These are phyloP conservation scores for Colaptes auratus DNA, from an alignment of 2,113 vertebrate genomes.

Conservation along the genomic window DNA sequence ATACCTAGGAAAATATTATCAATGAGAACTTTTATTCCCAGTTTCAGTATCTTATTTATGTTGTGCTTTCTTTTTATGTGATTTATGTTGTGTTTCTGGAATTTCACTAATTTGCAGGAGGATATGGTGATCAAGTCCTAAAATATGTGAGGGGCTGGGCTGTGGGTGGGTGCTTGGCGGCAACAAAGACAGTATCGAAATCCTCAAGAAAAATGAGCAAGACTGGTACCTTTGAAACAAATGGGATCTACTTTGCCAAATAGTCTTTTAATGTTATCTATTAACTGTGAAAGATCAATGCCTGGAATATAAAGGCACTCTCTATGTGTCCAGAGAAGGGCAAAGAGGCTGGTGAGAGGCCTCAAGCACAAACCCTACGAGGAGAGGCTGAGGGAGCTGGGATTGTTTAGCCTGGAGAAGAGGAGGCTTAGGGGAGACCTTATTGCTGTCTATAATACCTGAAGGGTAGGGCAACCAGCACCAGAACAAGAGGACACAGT, in stretches of 20 bases:
- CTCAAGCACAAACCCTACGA: too few relatives aligned
- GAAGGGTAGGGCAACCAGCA: too few relatives aligned
- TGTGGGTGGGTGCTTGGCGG: too few relatives aligned
- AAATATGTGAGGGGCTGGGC: background rate
- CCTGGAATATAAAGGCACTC: accelerated
- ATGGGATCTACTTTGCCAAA: background rate
- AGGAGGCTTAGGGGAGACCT: too few relatives aligned
- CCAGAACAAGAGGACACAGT: too few relatives aligned
- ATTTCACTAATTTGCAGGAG: background rate
- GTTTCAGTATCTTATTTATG: background rate
- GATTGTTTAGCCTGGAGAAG: too few relatives aligned
- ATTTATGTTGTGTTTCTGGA: background rate
- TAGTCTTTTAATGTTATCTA: background rate
- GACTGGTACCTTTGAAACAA: background rate
- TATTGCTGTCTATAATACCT: too few relatives aligned
- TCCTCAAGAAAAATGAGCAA: background rate
- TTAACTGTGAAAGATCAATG: background rate
- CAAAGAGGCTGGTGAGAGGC: too few relatives aligned
- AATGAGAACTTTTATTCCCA: background rate
- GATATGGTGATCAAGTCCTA: background rate
- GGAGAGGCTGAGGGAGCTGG: too few relatives aligned
- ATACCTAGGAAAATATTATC: background rate
- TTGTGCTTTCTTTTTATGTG: too few relatives aligned
- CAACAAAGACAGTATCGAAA: background rate
- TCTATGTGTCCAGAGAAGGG: too few relatives aligned